Evolutionary conservation across 53 echinoderm and acorn worm genomes (phyloP).

Genomic region (Temnopleurus reevesii): DNA sequence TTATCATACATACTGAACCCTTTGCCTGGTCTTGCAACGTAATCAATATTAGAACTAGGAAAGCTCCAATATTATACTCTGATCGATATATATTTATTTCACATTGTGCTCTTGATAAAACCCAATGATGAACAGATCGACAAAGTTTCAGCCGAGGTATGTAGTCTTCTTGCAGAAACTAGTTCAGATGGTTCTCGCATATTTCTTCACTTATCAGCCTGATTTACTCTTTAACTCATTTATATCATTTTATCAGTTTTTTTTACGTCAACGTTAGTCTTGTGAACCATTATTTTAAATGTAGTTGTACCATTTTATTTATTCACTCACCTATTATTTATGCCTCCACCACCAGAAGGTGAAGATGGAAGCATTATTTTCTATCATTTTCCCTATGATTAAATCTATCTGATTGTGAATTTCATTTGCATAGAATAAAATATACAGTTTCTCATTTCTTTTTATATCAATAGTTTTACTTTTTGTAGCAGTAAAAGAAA

Average conservation of each 20-base stretch:
- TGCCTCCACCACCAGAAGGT: no score
- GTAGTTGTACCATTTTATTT: not conserved
- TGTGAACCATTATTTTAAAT: not conserved
- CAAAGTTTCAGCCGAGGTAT: constrained; percentile 51
- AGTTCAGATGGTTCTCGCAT: constrained; percentile 8
- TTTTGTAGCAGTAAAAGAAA: no score
- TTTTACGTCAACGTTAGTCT: not conserved
- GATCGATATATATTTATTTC: constrained; percentile 20
- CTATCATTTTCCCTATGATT: no score
- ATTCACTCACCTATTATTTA: not conserved
- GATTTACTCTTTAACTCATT: not conserved
- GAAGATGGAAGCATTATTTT: no score
- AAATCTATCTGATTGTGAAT: no score
- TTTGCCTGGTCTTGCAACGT: not conserved
- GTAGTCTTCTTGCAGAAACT: constrained; percentile 15
- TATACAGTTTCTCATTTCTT: no score
- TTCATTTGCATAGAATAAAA: no score
- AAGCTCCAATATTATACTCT: not conserved
- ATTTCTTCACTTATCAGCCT: not conserved
- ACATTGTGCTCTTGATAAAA: not conserved
- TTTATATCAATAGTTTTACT: no score
- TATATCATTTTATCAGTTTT: not conserved
- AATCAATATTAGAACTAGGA: not conserved
- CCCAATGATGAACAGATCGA: constrained; percentile 38
- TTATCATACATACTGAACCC: not conserved